Percentiles rank a stretch among this genome's conserved stretches.
Evolutionary conservation across 2,797 vertebrate species (phyloP).

Genomic region (Enteromius trimaculatus): DNA sequence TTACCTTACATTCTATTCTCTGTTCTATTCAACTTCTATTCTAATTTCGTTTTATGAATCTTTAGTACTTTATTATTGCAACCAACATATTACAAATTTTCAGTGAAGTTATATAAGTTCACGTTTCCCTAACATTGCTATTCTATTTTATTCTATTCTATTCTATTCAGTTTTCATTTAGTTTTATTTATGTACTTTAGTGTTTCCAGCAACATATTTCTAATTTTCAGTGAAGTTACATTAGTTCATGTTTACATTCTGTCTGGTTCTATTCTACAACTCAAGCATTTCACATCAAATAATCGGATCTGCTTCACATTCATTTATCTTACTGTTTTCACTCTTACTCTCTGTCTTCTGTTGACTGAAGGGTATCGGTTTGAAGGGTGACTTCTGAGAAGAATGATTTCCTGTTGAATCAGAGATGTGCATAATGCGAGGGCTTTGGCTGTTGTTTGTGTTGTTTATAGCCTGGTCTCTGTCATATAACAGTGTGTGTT

Average conservation of each 20-base stretch:
- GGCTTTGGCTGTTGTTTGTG: background rate
- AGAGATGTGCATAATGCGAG: background rate
- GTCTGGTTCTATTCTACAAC: background rate
- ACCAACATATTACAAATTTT: too few relatives aligned
- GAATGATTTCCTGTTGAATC: background rate
- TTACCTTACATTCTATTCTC: too few relatives aligned
- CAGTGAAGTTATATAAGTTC: too few relatives aligned
- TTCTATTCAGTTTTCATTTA: too few relatives aligned
- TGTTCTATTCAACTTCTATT: too few relatives aligned
- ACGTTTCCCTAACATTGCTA: too few relatives aligned
- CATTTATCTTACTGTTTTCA: background rate
- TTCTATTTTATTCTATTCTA: too few relatives aligned
- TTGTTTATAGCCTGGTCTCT: background rate
- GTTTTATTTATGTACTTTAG: background rate
- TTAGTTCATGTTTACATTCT: too few relatives aligned
- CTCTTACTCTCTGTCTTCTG: background rate
- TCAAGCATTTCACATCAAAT: background rate
- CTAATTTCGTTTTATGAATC: too few relatives aligned
- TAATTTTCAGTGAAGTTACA: too few relatives aligned
- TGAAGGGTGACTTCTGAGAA: background rate
- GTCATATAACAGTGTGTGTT: constrained; percentile 78
- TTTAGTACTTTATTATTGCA: too few relatives aligned
- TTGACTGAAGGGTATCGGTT: background rate
- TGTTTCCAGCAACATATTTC: background rate
- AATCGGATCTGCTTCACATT: background rate